Conservation (phyloP, 2,888 invertebrate genomes). For the Conomelus anceps region DNA sequence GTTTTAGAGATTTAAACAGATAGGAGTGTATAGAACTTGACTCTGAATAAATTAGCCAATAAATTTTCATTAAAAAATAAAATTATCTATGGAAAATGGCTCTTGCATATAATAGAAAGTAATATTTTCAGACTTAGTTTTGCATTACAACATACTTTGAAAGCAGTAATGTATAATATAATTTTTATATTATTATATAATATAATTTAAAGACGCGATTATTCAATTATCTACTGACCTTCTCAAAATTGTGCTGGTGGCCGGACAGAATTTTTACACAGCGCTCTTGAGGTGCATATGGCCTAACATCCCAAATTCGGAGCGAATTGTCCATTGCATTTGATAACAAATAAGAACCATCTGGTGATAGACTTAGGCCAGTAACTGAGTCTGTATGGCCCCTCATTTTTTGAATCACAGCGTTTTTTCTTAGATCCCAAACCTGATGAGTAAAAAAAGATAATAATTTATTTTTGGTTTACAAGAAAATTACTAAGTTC, state of each 20-base stretch:
- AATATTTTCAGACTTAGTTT: too few species aligned
- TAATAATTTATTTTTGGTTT: not conserved
- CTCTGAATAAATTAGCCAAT: too few species aligned
- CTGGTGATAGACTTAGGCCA: slow-evolving; percentile 73
- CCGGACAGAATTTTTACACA: slow-evolving; percentile 89
- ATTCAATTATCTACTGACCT: slow-evolving; percentile 47
- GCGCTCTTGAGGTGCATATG: slow-evolving; percentile 87
- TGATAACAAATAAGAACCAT: slow-evolving; percentile 84
- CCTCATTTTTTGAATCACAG: slow-evolving; percentile 71
- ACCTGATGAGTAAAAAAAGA: slow-evolving; percentile 44
- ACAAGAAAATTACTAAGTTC: not conserved
- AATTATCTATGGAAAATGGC: too few species aligned
- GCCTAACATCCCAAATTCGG: slow-evolving; percentile 93
- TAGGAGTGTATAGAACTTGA: too few species aligned
- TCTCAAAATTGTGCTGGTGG: slow-evolving; percentile 96
- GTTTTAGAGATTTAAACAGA: too few species aligned
- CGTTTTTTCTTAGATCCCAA: slow-evolving; percentile 92
- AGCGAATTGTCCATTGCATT: slow-evolving; percentile 96
- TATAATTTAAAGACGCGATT: too few species aligned
- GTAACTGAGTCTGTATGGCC: slow-evolving; percentile 97
- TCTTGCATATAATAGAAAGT: too few species aligned
- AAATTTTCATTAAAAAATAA: too few species aligned
- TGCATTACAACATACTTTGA: too few species aligned
- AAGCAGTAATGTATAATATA: too few species aligned
- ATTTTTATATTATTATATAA: too few species aligned